phyloP scores from a whole-genome alignment of 2,888 invertebrate species.

The Malacosoma neustria region DNA sequence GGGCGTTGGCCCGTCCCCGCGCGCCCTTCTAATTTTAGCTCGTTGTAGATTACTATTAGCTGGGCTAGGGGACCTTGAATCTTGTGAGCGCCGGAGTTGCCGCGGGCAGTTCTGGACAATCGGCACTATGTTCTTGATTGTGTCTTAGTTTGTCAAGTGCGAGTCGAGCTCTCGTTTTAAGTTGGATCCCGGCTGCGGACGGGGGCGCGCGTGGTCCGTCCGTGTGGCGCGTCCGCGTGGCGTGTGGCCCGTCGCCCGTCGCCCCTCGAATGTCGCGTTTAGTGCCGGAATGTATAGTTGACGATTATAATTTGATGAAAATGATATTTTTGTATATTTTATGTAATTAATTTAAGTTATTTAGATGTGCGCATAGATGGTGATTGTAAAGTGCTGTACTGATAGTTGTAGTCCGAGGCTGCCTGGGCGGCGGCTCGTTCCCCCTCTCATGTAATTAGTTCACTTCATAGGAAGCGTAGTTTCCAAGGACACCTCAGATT shows the following conservation, averaged over 20 bases:
- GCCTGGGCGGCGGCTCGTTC: constrained; percentile 71
- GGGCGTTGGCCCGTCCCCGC: constrained; percentile 40
- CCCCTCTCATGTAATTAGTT: constrained; percentile 71
- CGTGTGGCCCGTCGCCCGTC: too few relatives aligned
- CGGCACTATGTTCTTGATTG: constrained; percentile 73
- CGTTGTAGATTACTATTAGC: constrained; percentile 72
- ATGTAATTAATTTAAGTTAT: constrained; percentile 70
- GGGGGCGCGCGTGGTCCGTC: too few relatives aligned
- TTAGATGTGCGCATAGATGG: constrained; percentile 56
- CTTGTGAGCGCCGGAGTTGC: constrained; percentile 53
- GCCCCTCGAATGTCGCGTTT: constrained; percentile 65
- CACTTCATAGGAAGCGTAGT: constrained; percentile 73
- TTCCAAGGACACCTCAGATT: constrained; percentile 72
- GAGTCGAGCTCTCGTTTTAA: constrained; percentile 73
- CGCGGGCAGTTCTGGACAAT: constrained; percentile 73
- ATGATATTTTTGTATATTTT: constrained; percentile 75
- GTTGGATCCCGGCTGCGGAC: constrained; percentile 65
- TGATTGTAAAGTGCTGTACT: constrained; percentile 73
- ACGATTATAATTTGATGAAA: constrained; percentile 70
- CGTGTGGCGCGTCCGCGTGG: too few relatives aligned
- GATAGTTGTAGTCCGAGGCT: constrained; percentile 69
- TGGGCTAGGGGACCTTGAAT: constrained; percentile 75
- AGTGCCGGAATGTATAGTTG: constrained; percentile 70
- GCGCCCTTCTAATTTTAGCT: constrained; percentile 65
- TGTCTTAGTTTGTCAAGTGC: constrained; percentile 60